Base-by-base conservation (phyloP, 2,113 vertebrate genomes). In the Chloroceryle aenea region DNA sequence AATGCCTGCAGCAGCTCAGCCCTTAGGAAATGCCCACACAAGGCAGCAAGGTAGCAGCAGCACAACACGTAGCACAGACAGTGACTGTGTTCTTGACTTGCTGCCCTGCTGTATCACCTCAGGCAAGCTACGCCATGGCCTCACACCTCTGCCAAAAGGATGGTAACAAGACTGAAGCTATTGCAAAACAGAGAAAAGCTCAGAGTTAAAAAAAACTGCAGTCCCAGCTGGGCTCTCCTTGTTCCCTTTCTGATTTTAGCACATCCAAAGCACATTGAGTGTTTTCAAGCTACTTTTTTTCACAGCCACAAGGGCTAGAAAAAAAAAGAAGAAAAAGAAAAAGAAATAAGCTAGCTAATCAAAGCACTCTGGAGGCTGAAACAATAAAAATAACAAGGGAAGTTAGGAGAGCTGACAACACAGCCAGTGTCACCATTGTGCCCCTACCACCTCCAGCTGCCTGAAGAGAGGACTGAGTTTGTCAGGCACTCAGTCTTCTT, bases 31-130 rank as follows among this genome's bases (percentile, higher is more conserved):
- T 10, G 30, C 25, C 48, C 2, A 0, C 1, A 20, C 7, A 83
- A 83, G 53, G 34, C 56, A 55, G 69, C 0, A 0, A 32, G 52
- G 45, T 20, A 7, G 52, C n/a, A 38, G 38, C 52, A 26, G 34
- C 1, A 4, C 30, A 40, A 32, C 18, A 29, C 0, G 0, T 6
- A 22, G 14, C 0, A 0, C 62, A 15, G 47, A 77, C 48, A 48
- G n/a, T 1, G 1, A 87, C 32, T 26, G 9, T 14, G 32, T 18
- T 56, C 71, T 76, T 42, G 56, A 50, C 53, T 50, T 69, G 36
- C 38, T 22, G 32, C 19, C 23, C 76, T 53, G 23, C 25, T 8
- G 3, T 52, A 42, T 67, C 48, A 69, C 68, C n/a, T 80, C 0
- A 0, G 40, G 22, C 30, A 74, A 89, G 32, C 12, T 18, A 7